These are phyloP conservation scores for Sialia sialis DNA, from an alignment of 2,113 vertebrate genomes.

Conservation along the genomic window DNA sequence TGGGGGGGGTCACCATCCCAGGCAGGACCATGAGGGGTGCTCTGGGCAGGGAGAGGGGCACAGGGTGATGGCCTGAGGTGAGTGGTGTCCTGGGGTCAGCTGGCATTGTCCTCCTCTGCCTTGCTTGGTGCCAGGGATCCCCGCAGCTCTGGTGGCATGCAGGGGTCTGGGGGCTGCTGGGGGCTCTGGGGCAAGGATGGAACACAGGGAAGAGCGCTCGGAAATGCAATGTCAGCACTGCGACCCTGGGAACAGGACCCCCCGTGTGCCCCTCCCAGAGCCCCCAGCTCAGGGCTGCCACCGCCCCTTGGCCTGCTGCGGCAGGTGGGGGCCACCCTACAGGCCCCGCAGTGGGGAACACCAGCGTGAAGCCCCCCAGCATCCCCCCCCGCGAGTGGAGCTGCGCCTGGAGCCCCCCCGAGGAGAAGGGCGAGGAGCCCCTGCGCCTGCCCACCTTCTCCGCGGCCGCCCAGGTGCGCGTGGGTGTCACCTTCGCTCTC, in stretches of 20 bases:
- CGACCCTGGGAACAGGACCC: not conserved
- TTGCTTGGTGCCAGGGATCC: not conserved
- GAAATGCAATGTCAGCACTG: fast-evolving
- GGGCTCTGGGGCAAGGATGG: fast-evolving
- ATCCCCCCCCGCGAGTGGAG: fast-evolving
- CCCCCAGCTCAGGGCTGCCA: no score
- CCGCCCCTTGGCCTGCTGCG: not conserved
- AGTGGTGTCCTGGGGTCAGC: not conserved
- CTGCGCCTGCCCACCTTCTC: slow-evolving; percentile 82
- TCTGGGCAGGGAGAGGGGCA: not conserved
- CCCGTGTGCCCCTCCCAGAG: fast-evolving
- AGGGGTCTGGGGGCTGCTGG: not conserved
- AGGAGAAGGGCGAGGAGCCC: not conserved
- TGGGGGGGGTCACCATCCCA: fast-evolving
- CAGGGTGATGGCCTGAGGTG: not conserved
- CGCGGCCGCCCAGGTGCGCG: slow-evolving; percentile 79
- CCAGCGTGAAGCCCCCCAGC: not conserved
- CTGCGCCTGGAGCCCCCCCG: not conserved
- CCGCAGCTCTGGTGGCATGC: no score
- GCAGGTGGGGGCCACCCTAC: not conserved
- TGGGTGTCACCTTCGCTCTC: slow-evolving; percentile 79
- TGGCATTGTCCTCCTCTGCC: not conserved
- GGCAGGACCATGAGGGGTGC: not conserved
- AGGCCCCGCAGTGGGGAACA: not conserved
- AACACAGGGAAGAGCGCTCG: not conserved